Percentiles rank a stretch among this genome's conserved stretches.
Evolutionary conservation across 2,888 invertebrate species (phyloP).

Genomic region (Altica lythri): DNA sequence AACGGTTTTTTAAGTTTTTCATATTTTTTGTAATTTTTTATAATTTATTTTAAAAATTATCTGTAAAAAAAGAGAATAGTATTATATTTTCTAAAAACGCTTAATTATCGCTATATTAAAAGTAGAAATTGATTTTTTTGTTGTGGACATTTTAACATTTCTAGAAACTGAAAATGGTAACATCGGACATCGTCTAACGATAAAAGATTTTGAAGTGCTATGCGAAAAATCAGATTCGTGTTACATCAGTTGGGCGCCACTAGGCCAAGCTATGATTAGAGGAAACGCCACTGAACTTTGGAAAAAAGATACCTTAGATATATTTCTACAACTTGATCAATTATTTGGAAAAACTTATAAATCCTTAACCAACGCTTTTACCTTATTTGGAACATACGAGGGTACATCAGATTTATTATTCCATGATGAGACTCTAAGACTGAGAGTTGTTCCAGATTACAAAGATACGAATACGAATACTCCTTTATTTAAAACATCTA

Average conservation of each 20-base stretch:
- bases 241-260: slow-evolving; percentile 70
- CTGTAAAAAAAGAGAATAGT: too few species aligned
- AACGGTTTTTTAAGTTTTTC: too few species aligned
- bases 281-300: slow-evolving; percentile 63
- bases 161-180: too few species aligned
- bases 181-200: slow-evolving; percentile 42
- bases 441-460: slow-evolving; percentile 48
- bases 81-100: too few species aligned
- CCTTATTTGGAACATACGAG: slow-evolving; percentile 72
- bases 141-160: too few species aligned
- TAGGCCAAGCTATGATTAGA: slow-evolving; percentile 70
- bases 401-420: slow-evolving; percentile 69
- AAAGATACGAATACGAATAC: slow-evolving; percentile 49
- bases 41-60: too few species aligned
- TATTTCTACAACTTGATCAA: slow-evolving; percentile 71
- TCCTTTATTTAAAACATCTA: slow-evolving; percentile 41
- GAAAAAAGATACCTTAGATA: slow-evolving; percentile 70
- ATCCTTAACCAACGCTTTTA: slow-evolving; percentile 66
- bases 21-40: too few species aligned
- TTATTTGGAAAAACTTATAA: slow-evolving; percentile 69
- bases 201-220: slow-evolving; percentile 61
- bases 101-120: too few species aligned
- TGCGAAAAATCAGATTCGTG: slow-evolving; percentile 63
- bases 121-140: too few species aligned
- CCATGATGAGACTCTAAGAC: slow-evolving; percentile 60